Percentiles rank a stretch among this genome's conserved stretches.
phyloP scores from a whole-genome alignment of 2,797 vertebrate species.

The Peromyscus aztecus region DNA sequence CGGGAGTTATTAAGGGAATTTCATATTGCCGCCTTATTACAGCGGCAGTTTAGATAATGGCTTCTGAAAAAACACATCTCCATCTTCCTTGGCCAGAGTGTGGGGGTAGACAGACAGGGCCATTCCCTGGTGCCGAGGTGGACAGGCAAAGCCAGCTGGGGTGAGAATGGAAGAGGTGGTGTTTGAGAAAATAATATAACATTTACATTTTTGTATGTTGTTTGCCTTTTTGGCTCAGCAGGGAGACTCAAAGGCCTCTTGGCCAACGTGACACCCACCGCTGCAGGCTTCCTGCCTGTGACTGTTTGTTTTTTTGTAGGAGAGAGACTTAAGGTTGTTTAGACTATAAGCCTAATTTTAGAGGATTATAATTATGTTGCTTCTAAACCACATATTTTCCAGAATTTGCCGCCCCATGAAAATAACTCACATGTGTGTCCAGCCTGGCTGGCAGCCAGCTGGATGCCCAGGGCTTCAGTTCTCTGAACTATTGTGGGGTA shows the following conservation, averaged over 20 bases:
- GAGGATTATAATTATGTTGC: slow-evolving; percentile 87
- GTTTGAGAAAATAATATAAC: slow-evolving; percentile 88
- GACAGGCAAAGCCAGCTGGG: slow-evolving; percentile 73
- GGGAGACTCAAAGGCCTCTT: slow-evolving; percentile 82
- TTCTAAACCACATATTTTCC: slow-evolving; percentile 84
- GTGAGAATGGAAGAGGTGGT: slow-evolving; percentile 85
- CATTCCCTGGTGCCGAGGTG: slow-evolving; percentile 51
- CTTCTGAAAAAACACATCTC: slow-evolving; percentile 85
- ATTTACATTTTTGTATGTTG: slow-evolving; percentile 90
- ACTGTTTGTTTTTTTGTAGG: slow-evolving; percentile 89
- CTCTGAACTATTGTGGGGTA: not conserved
- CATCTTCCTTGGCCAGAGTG: slow-evolving; percentile 34
- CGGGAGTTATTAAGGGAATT: slow-evolving; percentile 93
- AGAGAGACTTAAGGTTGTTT: slow-evolving; percentile 86
- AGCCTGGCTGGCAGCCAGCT: slow-evolving; percentile 77
- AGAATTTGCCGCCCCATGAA: slow-evolving; percentile 84
- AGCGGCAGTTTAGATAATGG: slow-evolving; percentile 90
- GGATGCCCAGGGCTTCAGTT: slow-evolving; percentile 48
- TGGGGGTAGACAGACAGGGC: slow-evolving; percentile 53
- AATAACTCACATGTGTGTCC: slow-evolving; percentile 79
- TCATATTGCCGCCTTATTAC: slow-evolving; percentile 89
- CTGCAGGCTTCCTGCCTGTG: slow-evolving; percentile 87
- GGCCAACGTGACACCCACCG: slow-evolving; percentile 52
- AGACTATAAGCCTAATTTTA: slow-evolving; percentile 88
- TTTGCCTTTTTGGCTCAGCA: slow-evolving; percentile 88